These are phyloP conservation scores for Cotesia typhae DNA, from an alignment of 1,140 invertebrate genomes.

Conservation along the genomic window DNA sequence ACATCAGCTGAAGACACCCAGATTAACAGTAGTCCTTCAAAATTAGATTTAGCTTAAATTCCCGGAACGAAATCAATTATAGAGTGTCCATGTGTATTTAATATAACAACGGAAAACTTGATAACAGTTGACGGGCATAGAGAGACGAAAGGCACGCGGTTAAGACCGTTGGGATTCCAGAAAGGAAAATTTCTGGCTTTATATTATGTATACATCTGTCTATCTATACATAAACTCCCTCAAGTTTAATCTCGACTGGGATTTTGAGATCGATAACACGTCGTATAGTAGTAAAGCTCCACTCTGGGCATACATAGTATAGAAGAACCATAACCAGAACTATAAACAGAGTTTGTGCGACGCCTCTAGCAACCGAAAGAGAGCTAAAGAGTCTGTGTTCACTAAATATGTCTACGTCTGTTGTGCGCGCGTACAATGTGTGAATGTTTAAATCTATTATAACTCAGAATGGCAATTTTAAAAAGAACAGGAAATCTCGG, in stretches of 20 bases:
- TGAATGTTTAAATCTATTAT: conserved; percentile 6
- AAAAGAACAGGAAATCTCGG: no score
- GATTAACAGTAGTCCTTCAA: no score
- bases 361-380: conserved; percentile 24
- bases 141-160: conserved; percentile 28
- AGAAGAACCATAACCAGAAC: no score
- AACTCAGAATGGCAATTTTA: no score
- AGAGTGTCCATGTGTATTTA: not conserved
- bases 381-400: not conserved
- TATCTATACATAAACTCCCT: conserved; percentile 22
- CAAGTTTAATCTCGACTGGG: conserved; percentile 37
- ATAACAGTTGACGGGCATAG: conserved; percentile 27
- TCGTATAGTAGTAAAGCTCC: conserved; percentile 5
- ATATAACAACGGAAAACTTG: conserved; percentile 8
- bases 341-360: conserved; percentile 1
- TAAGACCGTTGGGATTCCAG: conserved; percentile 30
- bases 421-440: conserved; percentile 1
- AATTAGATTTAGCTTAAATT: no score
- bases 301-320: no score
- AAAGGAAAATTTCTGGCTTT: conserved; percentile 24
- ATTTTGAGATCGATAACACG: conserved; percentile 34
- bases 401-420: not conserved
- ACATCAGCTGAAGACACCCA: no score
- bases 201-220: not conserved
- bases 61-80: not conserved